phyloP scores from a whole-genome alignment of 2,888 invertebrate genomes.

The Heteromyza rotundicornis region DNA sequence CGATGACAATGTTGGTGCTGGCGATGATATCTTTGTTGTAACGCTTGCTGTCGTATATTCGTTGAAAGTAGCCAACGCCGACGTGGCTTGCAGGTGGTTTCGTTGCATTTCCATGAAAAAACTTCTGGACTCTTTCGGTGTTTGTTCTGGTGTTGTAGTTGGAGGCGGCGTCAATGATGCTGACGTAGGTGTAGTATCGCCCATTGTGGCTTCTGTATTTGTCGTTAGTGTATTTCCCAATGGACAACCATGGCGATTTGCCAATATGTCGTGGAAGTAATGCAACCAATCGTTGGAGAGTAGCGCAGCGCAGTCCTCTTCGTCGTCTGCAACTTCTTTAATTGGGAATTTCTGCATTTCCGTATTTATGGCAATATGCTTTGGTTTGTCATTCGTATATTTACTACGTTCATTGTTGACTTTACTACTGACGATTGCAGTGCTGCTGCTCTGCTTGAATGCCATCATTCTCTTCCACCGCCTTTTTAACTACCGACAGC shows the following conservation, averaged over 20 bases:
- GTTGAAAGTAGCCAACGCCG: conserved; percentile 11
- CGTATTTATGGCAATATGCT: no score
- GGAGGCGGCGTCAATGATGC: conserved; percentile 10
- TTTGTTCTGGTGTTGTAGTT: not conserved
- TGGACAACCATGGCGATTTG: not conserved
- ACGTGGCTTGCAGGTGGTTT: conserved; percentile 53
- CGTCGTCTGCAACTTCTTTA: not conserved
- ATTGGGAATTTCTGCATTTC: no score
- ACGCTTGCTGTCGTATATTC: no score
- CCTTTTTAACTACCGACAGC: no score
- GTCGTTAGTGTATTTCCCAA: not conserved
- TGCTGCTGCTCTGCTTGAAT: conserved; percentile 2
- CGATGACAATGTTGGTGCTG: conserved; percentile 24
- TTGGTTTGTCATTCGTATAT: not conserved
- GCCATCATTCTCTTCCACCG: no score
- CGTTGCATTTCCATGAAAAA: conserved; percentile 49
- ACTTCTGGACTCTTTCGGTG: conserved; percentile 11
- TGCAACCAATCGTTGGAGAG: not conserved
- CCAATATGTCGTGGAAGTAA: not conserved
- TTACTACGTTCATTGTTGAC: conserved; percentile 9
- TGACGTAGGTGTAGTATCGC: no score
- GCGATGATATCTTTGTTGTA: no score
- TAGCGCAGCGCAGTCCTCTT: not conserved
- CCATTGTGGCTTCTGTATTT: no score
- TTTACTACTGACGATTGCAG: not conserved